These are phyloP conservation scores for Hipposideros larvatus DNA, from an alignment of 2,797 vertebrate species.

Conservation along the genomic window DNA sequence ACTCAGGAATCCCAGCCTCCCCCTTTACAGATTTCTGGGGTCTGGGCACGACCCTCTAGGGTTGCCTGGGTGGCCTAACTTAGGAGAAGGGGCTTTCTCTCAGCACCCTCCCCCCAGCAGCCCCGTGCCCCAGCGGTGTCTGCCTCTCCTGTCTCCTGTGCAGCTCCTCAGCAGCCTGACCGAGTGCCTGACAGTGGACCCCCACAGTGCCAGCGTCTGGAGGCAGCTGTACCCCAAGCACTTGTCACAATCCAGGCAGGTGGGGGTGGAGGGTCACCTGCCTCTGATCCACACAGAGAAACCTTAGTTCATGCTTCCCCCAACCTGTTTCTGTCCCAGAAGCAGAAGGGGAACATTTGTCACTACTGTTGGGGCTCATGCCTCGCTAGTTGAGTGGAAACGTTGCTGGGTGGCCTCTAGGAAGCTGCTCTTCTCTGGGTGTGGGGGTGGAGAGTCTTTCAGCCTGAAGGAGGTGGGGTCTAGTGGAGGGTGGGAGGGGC, in stretches of 20 bases:
- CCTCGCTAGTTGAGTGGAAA: background rate
- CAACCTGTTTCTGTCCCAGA: background rate
- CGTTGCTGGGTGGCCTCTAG: background rate
- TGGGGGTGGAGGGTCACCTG: constrained; percentile 69
- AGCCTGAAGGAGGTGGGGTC: background rate
- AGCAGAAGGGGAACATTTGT: background rate
- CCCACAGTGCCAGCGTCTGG: constrained; percentile 95
- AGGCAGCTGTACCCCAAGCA: constrained; percentile 97
- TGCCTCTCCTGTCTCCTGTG: background rate
- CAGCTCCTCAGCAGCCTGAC: constrained; percentile 95
- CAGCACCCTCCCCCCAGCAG: background rate
- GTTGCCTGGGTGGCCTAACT: background rate
- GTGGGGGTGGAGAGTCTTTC: background rate
- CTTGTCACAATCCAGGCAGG: constrained; percentile 96
- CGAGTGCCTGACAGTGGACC: constrained; percentile 94
- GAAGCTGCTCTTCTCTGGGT: background rate
- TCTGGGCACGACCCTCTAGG: background rate
- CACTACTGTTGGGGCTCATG: background rate
- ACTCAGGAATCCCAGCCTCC: background rate
- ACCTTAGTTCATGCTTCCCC: background rate
- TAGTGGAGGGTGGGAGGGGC: background rate
- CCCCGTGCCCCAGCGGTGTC: background rate
- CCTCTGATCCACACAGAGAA: background rate
- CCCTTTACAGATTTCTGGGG: background rate
- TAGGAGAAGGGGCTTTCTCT: background rate